Evolutionary conservation across 2,113 vertebrate species (phyloP), one percentile per base, ranked within the genome.

Genomic region (Pristiophorus japonicus): DNA sequence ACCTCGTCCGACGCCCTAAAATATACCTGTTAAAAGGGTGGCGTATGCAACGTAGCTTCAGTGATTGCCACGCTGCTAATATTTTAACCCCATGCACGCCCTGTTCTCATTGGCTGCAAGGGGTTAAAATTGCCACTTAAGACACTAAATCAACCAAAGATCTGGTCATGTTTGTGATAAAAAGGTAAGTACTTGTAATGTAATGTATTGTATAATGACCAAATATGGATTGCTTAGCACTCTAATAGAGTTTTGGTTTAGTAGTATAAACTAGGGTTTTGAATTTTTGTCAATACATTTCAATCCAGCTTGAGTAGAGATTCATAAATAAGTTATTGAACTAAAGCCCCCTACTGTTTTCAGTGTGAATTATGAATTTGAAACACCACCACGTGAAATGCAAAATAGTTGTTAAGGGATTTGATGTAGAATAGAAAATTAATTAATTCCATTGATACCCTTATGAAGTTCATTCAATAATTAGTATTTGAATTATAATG

Each of bases 301-400:
- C 6, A 47, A 47, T 85, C 47, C 14, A 47, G 5, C 34, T 90
- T 34, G 27, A 59, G 87, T 90, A 14, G 11, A 42, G n/a, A 18
- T 81, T 81, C n/a, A 81, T 81, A n/a, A 81, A 81, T 81, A 81
- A 81, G n/a, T 14, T 81, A 81, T 42, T 81, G 75, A 90, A 90
- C 87, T 34, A 11, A 62, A 59, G 27, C 87, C 85, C 30, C 27
- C 75, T 18, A 81, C 51, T 90, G 47, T 90, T 90, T 55, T 16
- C 47, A 34, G 24, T 90, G 45, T 87, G 87, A 24, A 34, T 59
- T 59, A 14, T 59, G 30, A 90, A 90, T 62, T 30, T 42, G 75
- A 81, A 81, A n/a, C 75, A 42, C 75, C n/a, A 63, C 4, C 55
- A 63, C 12, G 62, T 62, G 87, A 90, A 90, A 62, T 38, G 34